phyloP scores from a whole-genome alignment of 2,113 vertebrate species.

The Sporophila hypoxantha region DNA sequence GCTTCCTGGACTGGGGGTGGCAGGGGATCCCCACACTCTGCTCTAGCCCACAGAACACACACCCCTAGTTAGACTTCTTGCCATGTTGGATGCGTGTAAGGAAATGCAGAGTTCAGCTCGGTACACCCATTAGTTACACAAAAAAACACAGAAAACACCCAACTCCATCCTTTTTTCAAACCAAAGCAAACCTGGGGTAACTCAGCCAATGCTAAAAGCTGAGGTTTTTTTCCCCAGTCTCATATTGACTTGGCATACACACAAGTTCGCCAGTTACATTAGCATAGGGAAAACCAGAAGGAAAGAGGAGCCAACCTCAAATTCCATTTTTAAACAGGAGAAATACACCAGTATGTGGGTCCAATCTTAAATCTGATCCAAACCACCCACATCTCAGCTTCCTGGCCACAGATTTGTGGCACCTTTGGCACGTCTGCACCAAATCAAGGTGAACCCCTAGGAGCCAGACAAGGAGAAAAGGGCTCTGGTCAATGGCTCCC shows the following conservation, averaged over 20 bases:
- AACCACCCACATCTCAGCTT: background rate
- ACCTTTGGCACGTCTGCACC: background rate
- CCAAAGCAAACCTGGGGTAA: background rate
- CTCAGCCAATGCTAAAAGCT: background rate
- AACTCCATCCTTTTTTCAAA: background rate
- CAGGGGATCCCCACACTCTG: fast-evolving
- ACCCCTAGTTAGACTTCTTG: no score
- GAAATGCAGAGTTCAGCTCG: fast-evolving
- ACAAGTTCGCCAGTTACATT: background rate
- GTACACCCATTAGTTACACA: background rate
- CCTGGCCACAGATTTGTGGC: no score
- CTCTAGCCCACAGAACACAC: no score
- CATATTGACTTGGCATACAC: background rate
- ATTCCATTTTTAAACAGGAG: background rate
- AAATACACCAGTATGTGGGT: background rate
- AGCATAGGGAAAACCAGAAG: background rate
- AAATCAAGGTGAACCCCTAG: background rate
- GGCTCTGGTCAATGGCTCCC: background rate
- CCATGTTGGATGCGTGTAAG: fast-evolving
- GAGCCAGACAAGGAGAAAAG: background rate
- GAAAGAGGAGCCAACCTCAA: background rate
- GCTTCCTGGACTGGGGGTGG: background rate
- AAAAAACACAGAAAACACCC: background rate
- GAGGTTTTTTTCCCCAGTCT: no score
- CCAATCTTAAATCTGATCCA: background rate